These are phyloP conservation scores for Rhorus exstirpatorius DNA, from an alignment of 2,888 invertebrate species.

Conservation along the genomic window DNA sequence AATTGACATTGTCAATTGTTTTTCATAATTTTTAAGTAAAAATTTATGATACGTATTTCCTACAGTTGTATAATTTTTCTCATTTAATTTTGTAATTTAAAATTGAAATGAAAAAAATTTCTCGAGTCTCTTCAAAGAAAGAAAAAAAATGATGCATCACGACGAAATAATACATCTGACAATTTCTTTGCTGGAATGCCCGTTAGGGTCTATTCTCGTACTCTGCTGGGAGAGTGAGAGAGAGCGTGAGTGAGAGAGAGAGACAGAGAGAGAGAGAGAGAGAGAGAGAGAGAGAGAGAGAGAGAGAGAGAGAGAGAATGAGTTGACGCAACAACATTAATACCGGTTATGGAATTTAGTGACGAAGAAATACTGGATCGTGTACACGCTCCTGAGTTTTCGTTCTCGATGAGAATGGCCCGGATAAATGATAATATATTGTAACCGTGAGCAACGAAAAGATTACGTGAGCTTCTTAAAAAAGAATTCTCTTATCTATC, in stretches of 20 bases:
- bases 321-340: constrained; percentile 35
- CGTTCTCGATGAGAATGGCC: neutral
- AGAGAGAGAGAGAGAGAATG: neutral
- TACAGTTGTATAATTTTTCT: neutral
- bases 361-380: constrained; percentile 17
- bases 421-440: neutral
- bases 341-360: constrained; percentile 56
- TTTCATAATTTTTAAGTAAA: neutral
- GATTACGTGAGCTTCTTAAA: constrained; percentile 51
- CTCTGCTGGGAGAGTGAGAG: neutral
- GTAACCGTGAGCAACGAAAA: constrained; percentile 12
- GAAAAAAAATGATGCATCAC: constrained; percentile 15
- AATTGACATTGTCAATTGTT: neutral
- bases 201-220: constrained; percentile 22
- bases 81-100: neutral
- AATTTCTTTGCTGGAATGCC: neutral
- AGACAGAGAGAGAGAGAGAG: neutral
- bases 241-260: too few species aligned
- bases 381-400: neutral
- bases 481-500: constrained; percentile 55
- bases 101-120: neutral
- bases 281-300: neutral
- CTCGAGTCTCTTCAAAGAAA: neutral
- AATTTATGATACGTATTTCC: neutral
- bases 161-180: neutral